A percentile compares a stretch with the other conserved stretches of the same genome.
Evolutionary conservation across 2,113 vertebrate species (phyloP).

Genomic region (Pelvicachromis taeniatus): DNA sequence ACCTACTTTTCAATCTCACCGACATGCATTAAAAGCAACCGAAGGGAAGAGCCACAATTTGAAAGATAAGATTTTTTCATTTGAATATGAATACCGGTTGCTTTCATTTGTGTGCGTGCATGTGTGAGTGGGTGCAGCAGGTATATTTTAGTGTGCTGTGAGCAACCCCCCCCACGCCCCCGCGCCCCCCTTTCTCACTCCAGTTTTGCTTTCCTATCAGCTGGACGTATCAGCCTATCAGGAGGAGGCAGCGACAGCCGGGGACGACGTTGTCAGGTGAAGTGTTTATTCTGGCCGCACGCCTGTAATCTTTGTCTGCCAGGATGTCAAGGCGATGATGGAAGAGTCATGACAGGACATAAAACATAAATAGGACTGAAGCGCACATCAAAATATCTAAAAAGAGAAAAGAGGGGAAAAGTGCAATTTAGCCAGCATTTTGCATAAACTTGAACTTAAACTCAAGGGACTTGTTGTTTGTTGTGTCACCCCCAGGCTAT

Average conservation of each 20-base stretch:
- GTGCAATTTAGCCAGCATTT: slow-evolving; percentile 17
- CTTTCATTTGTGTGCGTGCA: slow-evolving; percentile 27
- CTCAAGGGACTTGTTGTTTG: background rate
- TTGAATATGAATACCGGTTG: slow-evolving; percentile 67
- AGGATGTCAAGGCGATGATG: slow-evolving; percentile 42
- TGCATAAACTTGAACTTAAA: background rate
- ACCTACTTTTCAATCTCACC: slow-evolving; percentile 68
- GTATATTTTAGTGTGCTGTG: slow-evolving; percentile 24
- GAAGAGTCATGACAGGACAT: slow-evolving; percentile 41
- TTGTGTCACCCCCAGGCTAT: background rate
- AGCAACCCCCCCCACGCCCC: background rate
- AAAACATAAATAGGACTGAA: slow-evolving; percentile 7
- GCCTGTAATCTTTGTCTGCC: slow-evolving; percentile 57
- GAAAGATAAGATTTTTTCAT: slow-evolving; percentile 58
- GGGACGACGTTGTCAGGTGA: slow-evolving; percentile 55
- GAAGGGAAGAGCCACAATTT: slow-evolving; percentile 64
- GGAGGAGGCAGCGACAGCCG: slow-evolving; percentile 6
- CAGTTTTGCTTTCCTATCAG: slow-evolving; percentile 43
- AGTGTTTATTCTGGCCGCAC: slow-evolving; percentile 40
- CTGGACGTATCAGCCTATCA: slow-evolving; percentile 37
- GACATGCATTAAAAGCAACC: slow-evolving; percentile 59
- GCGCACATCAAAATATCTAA: slow-evolving; percentile 13
- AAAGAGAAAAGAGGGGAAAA: slow-evolving; percentile 12
- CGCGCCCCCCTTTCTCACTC: background rate
- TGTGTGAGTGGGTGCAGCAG: slow-evolving; percentile 8